These are phyloP conservation scores for Nannoperca obscura DNA, from an alignment of 2,797 vertebrate genomes.

Conservation along the genomic window DNA sequence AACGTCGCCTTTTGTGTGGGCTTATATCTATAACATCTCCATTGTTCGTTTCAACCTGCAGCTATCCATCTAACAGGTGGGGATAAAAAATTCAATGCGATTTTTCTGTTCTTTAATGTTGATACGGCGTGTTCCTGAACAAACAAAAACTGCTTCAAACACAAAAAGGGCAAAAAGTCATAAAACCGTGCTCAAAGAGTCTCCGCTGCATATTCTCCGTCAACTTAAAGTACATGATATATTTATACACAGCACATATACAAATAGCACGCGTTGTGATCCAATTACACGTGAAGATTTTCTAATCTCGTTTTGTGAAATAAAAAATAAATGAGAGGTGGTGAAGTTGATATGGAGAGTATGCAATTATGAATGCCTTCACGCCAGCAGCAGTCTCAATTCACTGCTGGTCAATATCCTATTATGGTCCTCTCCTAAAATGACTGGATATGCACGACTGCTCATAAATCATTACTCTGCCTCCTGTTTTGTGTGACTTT, in stretches of 20 bases:
- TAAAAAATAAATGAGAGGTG: conserved; percentile 14
- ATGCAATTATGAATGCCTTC: conserved; percentile 45
- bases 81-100: conserved; percentile 48
- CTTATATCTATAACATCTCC: conserved; percentile 26
- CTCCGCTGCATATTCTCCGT: conserved; percentile 1
- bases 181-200: conserved; percentile 14
- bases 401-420: conserved; percentile 64
- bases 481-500: conserved; percentile 37
- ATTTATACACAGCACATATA: conserved; percentile 7
- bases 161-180: conserved; percentile 43
- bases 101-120: conserved; percentile 50
- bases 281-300: conserved; percentile 26
- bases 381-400: conserved; percentile 59
- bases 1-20: conserved; percentile 26
- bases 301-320: conserved; percentile 14
- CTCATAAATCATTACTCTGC: conserved; percentile 48
- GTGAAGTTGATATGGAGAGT: conserved; percentile 20
- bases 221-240: conserved; percentile 1
- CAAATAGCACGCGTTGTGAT: background rate
- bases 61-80: conserved; percentile 12
- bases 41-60: conserved; percentile 25
- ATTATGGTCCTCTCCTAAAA: conserved; percentile 57
- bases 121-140: conserved; percentile 24
- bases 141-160: conserved; percentile 47
- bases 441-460: conserved; percentile 45